A percentile compares a stretch with the other conserved stretches of the same genome.
Conservation (phyloP, 2,113 vertebrate genomes). For the Setophaga coronata region DNA sequence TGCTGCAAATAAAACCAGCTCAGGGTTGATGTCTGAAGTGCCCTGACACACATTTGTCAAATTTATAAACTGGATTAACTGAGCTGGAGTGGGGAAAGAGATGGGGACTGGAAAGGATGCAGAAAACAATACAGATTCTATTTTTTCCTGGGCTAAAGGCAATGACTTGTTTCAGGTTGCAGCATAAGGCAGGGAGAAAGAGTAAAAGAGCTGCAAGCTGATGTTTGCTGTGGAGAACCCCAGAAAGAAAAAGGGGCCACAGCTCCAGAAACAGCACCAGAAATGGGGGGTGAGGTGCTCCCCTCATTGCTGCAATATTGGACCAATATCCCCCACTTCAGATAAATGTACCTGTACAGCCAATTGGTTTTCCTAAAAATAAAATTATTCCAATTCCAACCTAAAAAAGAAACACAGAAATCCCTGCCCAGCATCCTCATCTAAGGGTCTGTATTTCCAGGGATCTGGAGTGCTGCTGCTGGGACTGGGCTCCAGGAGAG, state of each 20-base stretch:
- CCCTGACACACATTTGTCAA: neutral
- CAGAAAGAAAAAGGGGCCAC: neutral
- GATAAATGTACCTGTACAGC: neutral
- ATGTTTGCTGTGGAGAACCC: neutral
- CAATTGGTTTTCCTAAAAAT: neutral
- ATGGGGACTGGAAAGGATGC: neutral
- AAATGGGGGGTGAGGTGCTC: neutral
- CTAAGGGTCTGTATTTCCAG: neutral
- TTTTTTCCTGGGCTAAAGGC: neutral
- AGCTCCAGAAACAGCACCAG: neutral
- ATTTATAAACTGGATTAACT: neutral
- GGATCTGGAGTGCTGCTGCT: neutral
- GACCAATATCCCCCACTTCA: neutral
- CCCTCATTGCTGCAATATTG: fast-evolving
- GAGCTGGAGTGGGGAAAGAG: neutral
- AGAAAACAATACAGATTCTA: neutral
- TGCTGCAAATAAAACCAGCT: neutral
- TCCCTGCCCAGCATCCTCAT: neutral
- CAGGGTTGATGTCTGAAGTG: neutral
- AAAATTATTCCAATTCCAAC: neutral
- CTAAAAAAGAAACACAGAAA: neutral
- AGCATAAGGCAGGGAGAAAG: neutral
- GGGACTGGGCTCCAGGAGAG: neutral
- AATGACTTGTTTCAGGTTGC: neutral
- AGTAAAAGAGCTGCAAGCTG: neutral